Base-by-base conservation (phyloP, 1,140 invertebrate genomes). In the Tribolium castaneum region DNA sequence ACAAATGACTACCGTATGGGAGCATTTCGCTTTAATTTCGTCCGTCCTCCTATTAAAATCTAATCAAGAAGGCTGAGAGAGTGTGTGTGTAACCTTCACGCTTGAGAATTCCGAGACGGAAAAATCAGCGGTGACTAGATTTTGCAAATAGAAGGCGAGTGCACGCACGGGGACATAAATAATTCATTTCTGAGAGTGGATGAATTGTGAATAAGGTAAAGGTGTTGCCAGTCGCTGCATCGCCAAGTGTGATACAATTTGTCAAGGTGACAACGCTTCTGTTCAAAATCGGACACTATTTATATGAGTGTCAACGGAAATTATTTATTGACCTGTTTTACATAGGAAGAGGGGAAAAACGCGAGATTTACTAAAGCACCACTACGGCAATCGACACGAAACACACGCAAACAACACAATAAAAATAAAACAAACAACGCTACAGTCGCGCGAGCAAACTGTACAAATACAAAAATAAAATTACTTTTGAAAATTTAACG, bases 181-280 rank as follows among this genome's bases (percentile, higher is more conserved):
- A 75, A 75, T 75, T 75, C 72, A 75, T 56, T 73, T 39, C 51
- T 30, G 4, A 30, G 50, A 30, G 56, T 52, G 71, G 9, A 19
- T 75, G 52, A 56, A 73, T 56, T n/a, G 71, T 51, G 50, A 25
- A 74, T 30, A 71, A 71, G 71, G 22, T 74, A 62, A 62, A 62
- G 59, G 59, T 66, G 59, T 34, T 66, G 59, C 59, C 59, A 62
- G 71, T 74, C 50, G 70, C 35, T 16, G 52, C 72, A 59, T 59
- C 51, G 35, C 12, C 72, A 34, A 75, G 76, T 80, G 80, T 77
- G 80, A 81, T 81, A 81, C 78, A 81, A 81, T 81, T 81, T 81
- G 80, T 81, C 80, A 81, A 79, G 72, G 75, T 81, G 80, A 81
- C 80, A 81, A 81, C 80, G 80, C 80, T 81, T 81, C 80, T 81